A percentile compares a stretch with the other conserved stretches of the same genome.
phyloP scores from a whole-genome alignment of 1,140 invertebrate species.

The Ectropis grisescens region DNA sequence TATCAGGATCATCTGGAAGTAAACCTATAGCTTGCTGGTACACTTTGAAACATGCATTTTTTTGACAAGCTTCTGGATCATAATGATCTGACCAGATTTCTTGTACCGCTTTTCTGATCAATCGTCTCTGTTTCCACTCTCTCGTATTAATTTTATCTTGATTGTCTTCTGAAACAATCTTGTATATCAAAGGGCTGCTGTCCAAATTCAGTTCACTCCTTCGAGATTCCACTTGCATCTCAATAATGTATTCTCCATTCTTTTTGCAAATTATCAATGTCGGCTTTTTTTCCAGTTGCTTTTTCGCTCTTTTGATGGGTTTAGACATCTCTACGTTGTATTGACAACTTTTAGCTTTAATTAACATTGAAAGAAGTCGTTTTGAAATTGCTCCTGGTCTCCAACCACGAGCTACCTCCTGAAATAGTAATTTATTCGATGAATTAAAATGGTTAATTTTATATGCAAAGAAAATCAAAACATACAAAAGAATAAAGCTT shows the following conservation, averaged over 20 bases:
- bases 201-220: conserved; percentile 8
- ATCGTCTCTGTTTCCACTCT: conserved; percentile 15
- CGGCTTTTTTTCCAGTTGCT: conserved; percentile 32
- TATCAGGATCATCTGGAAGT: conserved; percentile 9
- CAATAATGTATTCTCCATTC: conserved; percentile 36
- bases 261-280: conserved; percentile 34
- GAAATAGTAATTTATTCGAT: no score
- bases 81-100: conserved; percentile 24
- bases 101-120: conserved; percentile 22
- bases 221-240: conserved; percentile 27
- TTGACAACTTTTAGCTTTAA: conserved; percentile 24
- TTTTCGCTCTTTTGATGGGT: conserved; percentile 26
- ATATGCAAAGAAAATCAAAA: no score
- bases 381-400: conserved; percentile 50
- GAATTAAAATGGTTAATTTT: no score
- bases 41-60: conserved; percentile 21
- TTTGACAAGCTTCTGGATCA: conserved; percentile 30
- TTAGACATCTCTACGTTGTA: conserved; percentile 12
- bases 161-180: conserved; percentile 31
- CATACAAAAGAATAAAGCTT: no score
- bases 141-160: conserved; percentile 23
- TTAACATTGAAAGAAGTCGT: conserved; percentile 28
- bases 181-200: conserved; percentile 36
- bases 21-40: conserved; percentile 29
- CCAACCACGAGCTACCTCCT: conserved; percentile 34